Evolutionary conservation across 2,113 vertebrate genomes (phyloP).

Genomic region (Bufo gargarizans): DNA sequence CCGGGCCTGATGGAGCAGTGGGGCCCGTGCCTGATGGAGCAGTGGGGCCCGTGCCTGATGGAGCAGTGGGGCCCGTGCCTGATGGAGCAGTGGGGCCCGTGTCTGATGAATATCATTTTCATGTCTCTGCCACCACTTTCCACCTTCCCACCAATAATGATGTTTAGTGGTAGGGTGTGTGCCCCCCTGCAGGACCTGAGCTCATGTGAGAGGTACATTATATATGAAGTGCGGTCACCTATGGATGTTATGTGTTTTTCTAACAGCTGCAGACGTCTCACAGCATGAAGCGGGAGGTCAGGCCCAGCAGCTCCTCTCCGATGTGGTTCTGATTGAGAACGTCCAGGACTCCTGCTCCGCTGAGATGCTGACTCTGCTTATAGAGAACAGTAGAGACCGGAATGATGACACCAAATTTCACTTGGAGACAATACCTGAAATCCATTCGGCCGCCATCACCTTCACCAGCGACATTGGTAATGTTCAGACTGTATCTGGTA

Average conservation of each 20-base stretch:
- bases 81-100: too few species aligned
- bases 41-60: too few species aligned
- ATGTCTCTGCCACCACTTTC: too few species aligned
- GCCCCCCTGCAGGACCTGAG: neutral
- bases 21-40: too few species aligned
- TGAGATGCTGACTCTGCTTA: conserved; percentile 71
- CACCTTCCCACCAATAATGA: too few species aligned
- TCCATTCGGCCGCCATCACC: conserved; percentile 70
- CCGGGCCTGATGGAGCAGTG: too few species aligned
- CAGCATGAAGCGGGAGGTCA: neutral
- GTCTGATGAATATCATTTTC: too few species aligned
- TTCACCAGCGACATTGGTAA: conserved; percentile 76
- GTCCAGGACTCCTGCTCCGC: conserved; percentile 60
- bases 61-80: too few species aligned
- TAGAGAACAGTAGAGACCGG: conserved; percentile 75
- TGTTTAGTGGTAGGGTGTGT: neutral
- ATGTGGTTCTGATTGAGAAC: conserved; percentile 74
- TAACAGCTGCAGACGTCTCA: neutral
- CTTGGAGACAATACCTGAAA: conserved; percentile 80
- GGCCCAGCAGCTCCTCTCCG: conserved; percentile 27
- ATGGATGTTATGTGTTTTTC: neutral
- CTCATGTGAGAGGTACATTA: neutral
- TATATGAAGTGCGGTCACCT: neutral
- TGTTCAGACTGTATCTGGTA: neutral
- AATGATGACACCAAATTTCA: conserved; percentile 68